Conservation (phyloP, 2,113 vertebrate genomes). For the Gavia stellata region DNA sequence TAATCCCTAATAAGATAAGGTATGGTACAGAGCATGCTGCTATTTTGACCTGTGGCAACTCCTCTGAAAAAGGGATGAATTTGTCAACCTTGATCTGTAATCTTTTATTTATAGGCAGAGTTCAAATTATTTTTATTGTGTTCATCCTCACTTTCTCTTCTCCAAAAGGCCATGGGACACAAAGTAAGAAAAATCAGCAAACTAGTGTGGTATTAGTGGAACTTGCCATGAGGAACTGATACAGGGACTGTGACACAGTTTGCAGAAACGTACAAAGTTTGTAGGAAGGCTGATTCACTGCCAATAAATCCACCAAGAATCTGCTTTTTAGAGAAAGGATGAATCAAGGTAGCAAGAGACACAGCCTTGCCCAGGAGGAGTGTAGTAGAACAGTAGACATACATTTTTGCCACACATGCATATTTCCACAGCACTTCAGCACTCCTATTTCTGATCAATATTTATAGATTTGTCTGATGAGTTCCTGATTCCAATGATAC, state of each 20-base stretch:
- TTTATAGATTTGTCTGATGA: not conserved
- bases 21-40: not conserved
- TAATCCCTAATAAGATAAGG: not conserved
- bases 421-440: not conserved
- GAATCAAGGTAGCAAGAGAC: not conserved
- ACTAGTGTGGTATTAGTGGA: not conserved
- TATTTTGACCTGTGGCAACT: not conserved
- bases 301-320: not conserved
- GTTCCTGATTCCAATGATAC: not conserved
- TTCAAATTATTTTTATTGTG: not conserved
- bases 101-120: not conserved
- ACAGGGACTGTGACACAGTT: not conserved
- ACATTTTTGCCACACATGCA: not conserved
- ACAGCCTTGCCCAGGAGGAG: not conserved
- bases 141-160: not conserved
- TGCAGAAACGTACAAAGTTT: not conserved
- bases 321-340: not conserved
- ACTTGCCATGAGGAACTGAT: not conserved
- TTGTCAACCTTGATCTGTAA: not conserved
- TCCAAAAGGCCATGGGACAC: not conserved
- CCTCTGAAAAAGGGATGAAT: not conserved
- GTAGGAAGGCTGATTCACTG: not conserved
- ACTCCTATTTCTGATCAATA: not conserved
- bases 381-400: not conserved
- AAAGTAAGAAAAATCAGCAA: not conserved